Percentiles rank a stretch among this genome's conserved stretches.
Conservation (phyloP, 2,797 vertebrate genomes). For the Halcyon leucocephala region DNA sequence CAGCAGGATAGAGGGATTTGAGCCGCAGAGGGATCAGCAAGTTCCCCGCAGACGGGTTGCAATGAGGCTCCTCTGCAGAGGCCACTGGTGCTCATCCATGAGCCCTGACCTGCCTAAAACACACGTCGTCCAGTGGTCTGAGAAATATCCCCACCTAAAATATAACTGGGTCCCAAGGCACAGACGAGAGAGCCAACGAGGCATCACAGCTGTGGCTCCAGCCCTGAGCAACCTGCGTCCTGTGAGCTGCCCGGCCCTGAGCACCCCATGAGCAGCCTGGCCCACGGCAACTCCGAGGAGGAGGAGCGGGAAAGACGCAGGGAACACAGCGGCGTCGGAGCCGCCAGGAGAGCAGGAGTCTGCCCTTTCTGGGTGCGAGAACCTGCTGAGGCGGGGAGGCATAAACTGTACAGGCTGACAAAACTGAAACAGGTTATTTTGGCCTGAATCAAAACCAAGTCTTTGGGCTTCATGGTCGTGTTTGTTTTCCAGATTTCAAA, state of each 20-base stretch:
- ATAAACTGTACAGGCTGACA: accelerated
- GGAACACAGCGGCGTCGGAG: too few relatives aligned
- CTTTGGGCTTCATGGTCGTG: not conserved
- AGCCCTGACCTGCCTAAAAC: not conserved
- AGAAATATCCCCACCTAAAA: accelerated
- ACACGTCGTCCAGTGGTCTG: not conserved
- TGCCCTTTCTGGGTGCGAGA: not conserved
- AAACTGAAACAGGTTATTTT: not conserved
- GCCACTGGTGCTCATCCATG: accelerated
- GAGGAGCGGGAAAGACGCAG: not conserved
- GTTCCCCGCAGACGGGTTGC: accelerated
- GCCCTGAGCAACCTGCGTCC: not conserved
- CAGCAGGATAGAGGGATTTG: accelerated
- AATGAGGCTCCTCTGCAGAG: not conserved
- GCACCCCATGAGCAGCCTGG: not conserved
- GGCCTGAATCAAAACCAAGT: not conserved
- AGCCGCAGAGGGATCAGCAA: not conserved
- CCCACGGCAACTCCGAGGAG: accelerated
- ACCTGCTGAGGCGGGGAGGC: accelerated
- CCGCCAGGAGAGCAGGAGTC: not conserved
- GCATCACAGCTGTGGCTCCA: accelerated
- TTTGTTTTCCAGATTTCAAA: not conserved
- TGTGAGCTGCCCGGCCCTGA: too few relatives aligned
- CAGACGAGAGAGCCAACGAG: not conserved
- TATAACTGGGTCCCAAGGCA: not conserved